A percentile compares a stretch with the other conserved stretches of the same genome.
phyloP scores from a whole-genome alignment of 2,797 vertebrate genomes.

The Cephalopachus bancanus region DNA sequence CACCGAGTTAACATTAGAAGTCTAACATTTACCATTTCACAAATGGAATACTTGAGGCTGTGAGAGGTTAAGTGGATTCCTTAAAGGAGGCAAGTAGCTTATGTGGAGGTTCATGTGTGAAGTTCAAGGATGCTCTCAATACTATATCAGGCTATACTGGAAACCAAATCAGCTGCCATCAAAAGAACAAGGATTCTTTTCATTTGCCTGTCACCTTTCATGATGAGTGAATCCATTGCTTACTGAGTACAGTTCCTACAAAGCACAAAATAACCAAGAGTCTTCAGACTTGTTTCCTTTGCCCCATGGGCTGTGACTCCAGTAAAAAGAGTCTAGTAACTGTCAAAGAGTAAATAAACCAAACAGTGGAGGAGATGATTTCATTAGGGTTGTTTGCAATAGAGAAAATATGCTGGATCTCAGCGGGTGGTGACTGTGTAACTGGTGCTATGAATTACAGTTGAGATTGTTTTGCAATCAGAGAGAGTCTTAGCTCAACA shows the following conservation, averaged over 20 bases:
- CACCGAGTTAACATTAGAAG: not conserved
- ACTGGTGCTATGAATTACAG: not conserved
- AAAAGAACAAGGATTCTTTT: not conserved
- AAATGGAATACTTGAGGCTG: not conserved
- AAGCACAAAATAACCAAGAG: not conserved
- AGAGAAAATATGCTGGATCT: not conserved
- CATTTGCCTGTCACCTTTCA: not conserved
- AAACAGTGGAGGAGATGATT: not conserved
- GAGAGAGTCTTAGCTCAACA: not conserved
- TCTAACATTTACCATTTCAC: not conserved
- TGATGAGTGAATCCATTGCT: not conserved
- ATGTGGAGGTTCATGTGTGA: not conserved
- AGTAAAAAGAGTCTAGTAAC: not conserved
- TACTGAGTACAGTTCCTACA: not conserved
- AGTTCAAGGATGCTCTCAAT: not conserved
- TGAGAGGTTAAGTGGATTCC: not conserved
- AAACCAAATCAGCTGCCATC: not conserved
- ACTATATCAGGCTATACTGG: not conserved
- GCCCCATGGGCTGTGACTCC: not conserved
- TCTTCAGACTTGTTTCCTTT: no score
- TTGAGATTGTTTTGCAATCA: not conserved
- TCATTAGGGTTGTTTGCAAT: not conserved
- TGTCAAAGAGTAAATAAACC: not conserved
- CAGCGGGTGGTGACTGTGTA: not conserved
- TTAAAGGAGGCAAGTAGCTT: not conserved